These are phyloP conservation scores for Papilio gigon DNA, from an alignment of 2,888 invertebrate species.

Conservation along the genomic window DNA sequence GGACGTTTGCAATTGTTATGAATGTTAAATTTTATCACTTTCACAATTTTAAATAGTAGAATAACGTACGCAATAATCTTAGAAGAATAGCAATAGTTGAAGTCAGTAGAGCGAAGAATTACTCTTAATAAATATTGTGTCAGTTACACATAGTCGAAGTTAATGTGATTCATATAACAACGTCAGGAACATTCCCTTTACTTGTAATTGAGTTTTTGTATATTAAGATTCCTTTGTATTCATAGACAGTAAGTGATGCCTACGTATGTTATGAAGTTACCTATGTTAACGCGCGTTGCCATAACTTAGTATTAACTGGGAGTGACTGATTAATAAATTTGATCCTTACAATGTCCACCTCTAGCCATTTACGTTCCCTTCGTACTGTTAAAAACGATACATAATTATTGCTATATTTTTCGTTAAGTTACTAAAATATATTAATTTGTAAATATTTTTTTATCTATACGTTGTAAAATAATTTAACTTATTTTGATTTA, in stretches of 20 bases:
- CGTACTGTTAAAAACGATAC: constrained; percentile 8
- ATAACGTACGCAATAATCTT: constrained; percentile 46
- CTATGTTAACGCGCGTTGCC: constrained; percentile 75
- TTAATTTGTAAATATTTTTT: constrained; percentile 38
- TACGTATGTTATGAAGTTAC: constrained; percentile 70
- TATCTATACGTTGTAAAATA: constrained; percentile 34
- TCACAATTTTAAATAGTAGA: constrained; percentile 58
- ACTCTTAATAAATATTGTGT: constrained; percentile 27
- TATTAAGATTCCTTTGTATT: constrained; percentile 63
- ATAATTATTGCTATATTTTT: constrained; percentile 15
- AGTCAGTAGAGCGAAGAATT: constrained; percentile 38
- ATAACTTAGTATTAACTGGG: constrained; percentile 66
- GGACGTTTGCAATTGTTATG: constrained; percentile 68
- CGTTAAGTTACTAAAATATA: constrained; percentile 26
- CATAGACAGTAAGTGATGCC: constrained; percentile 58
- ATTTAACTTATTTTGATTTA: constrained; percentile 41
- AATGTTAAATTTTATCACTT: constrained; percentile 74
- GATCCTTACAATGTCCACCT: constrained; percentile 30
- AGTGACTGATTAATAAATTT: constrained; percentile 29
- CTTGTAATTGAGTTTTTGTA: constrained; percentile 62
- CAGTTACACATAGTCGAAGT: constrained; percentile 33
- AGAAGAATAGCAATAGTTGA: constrained; percentile 55
- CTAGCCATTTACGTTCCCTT: constrained; percentile 32
- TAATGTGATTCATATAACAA: constrained; percentile 45
- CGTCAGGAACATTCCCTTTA: constrained; percentile 67